Conservation (phyloP, 2,797 vertebrate genomes). For the Lemur catta region DNA sequence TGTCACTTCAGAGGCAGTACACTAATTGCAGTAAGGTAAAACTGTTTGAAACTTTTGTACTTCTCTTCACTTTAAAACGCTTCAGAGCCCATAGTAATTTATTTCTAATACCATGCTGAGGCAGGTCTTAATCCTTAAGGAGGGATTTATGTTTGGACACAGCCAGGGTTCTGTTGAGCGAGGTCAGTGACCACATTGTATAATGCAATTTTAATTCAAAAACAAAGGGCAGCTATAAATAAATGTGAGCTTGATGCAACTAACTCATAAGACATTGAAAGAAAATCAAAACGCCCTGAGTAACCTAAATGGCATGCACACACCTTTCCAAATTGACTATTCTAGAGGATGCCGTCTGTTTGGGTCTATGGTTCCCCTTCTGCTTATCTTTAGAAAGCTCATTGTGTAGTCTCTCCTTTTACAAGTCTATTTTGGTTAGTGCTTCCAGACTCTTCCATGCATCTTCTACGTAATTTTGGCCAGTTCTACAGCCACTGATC, state of each 20-base stretch:
- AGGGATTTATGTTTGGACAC: neutral
- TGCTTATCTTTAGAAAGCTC: neutral
- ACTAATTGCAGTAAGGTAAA: neutral
- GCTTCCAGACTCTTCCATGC: neutral
- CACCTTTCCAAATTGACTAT: neutral
- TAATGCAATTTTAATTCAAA: neutral
- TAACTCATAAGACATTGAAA: neutral
- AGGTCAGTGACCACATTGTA: fast-evolving
- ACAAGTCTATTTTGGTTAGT: neutral
- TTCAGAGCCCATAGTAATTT: neutral
- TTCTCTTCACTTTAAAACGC: neutral
- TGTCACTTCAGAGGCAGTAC: too few species aligned
- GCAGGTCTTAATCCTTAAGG: neutral
- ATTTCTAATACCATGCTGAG: neutral
- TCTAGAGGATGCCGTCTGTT: fast-evolving
- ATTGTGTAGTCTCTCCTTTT: neutral
- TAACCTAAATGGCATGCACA: fast-evolving
- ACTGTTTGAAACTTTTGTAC: neutral
- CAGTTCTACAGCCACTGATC: fast-evolving
- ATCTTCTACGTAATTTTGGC: fast-evolving
- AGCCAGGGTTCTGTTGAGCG: neutral
- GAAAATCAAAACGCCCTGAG: too few species aligned
- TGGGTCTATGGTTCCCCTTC: fast-evolving
- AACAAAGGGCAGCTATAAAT: neutral
- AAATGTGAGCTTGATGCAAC: neutral